A percentile compares a stretch with the other conserved stretches of the same genome.
phyloP scores from a whole-genome alignment of 92 coral and sea anemone genomes.

The Phymanthus crucifer region DNA sequence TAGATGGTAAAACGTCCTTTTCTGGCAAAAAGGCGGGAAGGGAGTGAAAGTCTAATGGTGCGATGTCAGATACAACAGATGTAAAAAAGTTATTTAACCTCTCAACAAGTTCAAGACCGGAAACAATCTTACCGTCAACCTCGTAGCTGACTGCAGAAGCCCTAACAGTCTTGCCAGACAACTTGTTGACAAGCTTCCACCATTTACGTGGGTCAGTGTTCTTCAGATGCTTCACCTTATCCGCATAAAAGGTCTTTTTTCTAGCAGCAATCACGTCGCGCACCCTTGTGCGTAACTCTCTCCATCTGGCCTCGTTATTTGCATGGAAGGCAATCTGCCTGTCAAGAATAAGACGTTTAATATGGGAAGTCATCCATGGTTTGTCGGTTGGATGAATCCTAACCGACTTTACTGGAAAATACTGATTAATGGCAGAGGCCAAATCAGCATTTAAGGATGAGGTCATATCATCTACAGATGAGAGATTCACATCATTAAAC shows the following conservation, averaged over 20 bases:
- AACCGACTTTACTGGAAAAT: too few relatives aligned
- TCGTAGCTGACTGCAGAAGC: neutral
- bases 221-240: conserved; percentile 22
- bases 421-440: too few relatives aligned
- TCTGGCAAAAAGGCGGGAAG: conserved; percentile 17
- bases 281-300: conserved; percentile 27
- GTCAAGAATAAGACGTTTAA: conserved; percentile 34
- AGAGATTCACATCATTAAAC: too few relatives aligned
- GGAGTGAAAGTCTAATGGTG: neutral
- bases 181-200: conserved; percentile 37
- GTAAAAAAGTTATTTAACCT: conserved; percentile 30
- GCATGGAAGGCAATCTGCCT: conserved; percentile 45
- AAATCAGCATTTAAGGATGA: too few relatives aligned
- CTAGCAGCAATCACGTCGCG: conserved; percentile 39
- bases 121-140: conserved; percentile 22
- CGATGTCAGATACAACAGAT: neutral
- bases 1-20: conserved; percentile 40
- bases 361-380: conserved; percentile 45
- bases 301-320: conserved; percentile 34
- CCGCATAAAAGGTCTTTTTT: conserved; percentile 37
- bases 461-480: too few relatives aligned
- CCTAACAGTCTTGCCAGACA: conserved; percentile 25
- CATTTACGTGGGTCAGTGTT: conserved; percentile 5
- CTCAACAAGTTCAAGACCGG: conserved; percentile 30
- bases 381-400: conserved; percentile 23